Conservation (phyloP, 2,888 invertebrate genomes). For the Lepetodrilus schrolli region DNA sequence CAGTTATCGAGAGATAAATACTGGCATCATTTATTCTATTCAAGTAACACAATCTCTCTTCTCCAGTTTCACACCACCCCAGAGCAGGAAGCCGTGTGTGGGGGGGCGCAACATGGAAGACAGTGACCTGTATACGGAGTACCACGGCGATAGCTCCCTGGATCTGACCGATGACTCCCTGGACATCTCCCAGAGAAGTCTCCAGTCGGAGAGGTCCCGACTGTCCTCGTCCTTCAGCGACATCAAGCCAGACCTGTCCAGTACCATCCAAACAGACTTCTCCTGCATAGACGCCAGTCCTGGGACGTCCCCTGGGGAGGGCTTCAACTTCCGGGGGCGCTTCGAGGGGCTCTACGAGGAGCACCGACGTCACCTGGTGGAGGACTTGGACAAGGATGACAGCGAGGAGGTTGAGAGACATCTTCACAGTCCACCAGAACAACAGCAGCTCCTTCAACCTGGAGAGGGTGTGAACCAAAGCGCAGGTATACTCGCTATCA, state of each 20-base stretch:
- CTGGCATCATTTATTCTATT: no score
- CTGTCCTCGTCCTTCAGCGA: conserved; percentile 31
- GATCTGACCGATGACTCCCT: conserved; percentile 40
- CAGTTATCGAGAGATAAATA: no score
- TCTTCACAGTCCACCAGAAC: conserved; percentile 29
- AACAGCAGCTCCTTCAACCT: background rate
- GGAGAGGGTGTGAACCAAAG: conserved; percentile 58
- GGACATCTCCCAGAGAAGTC: background rate
- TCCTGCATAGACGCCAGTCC: conserved; percentile 34
- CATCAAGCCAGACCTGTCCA: conserved; percentile 62
- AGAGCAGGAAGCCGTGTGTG: conserved; percentile 59
- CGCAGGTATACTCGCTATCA: conserved; percentile 49
- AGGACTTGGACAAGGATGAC: no score
- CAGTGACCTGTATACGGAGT: conserved; percentile 70
- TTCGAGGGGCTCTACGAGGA: conserved; percentile 63
- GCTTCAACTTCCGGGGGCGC: conserved; percentile 60
- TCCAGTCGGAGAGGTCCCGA: background rate
- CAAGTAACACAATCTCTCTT: background rate
- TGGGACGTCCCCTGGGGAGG: conserved; percentile 7
- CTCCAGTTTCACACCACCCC: conserved; percentile 59
- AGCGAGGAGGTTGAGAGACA: no score
- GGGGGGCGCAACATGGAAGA: conserved; percentile 69
- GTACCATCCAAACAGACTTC: conserved; percentile 70
- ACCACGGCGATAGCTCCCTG: conserved; percentile 56
- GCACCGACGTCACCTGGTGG: conserved; percentile 47